Percentiles rank a stretch among this genome's conserved stretches.
Evolutionary conservation across 2,888 invertebrate species (phyloP).

Genomic region (Eudemis profundana): DNA sequence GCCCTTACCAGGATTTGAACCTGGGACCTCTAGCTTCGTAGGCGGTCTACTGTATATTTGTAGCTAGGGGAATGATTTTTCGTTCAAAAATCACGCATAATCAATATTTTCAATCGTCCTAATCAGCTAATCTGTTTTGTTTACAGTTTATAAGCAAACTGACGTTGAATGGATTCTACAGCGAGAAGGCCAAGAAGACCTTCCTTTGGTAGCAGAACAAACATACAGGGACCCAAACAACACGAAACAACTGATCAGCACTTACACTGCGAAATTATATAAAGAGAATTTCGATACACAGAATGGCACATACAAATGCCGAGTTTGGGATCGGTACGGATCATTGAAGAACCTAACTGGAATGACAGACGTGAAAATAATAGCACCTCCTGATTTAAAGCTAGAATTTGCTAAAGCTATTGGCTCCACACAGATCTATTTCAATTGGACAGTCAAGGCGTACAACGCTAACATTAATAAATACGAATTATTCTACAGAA

Average conservation of each 20-base stretch:
- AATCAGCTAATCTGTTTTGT: background rate
- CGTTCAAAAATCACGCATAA: too few species aligned
- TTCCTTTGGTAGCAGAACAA: slow-evolving; percentile 43
- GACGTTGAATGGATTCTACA: slow-evolving; percentile 71
- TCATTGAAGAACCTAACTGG: slow-evolving; percentile 70
- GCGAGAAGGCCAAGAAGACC: slow-evolving; percentile 53
- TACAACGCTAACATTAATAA: slow-evolving; percentile 89
- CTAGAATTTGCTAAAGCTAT: slow-evolving; percentile 91
- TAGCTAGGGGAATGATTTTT: too few species aligned
- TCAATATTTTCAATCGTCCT: background rate
- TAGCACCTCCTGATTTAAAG: slow-evolving; percentile 89
- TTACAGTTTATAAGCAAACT: slow-evolving; percentile 68
- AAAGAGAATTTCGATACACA: slow-evolving; percentile 84
- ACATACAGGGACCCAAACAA: slow-evolving; percentile 62
- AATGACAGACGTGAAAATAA: slow-evolving; percentile 84
- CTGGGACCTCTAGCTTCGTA: too few species aligned
- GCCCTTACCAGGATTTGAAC: too few species aligned
- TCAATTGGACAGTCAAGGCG: slow-evolving; percentile 93
- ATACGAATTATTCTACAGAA: slow-evolving; percentile 85
- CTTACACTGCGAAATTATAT: slow-evolving; percentile 72
- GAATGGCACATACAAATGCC: slow-evolving; percentile 86
- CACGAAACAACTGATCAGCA: slow-evolving; percentile 85
- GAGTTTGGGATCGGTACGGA: slow-evolving; percentile 62
- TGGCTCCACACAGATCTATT: slow-evolving; percentile 89
- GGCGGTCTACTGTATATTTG: too few species aligned